Evolutionary conservation across 1,140 invertebrate species (phyloP), one percentile per base, ranked within the genome.

Genomic region (Ectropis grisescens): DNA sequence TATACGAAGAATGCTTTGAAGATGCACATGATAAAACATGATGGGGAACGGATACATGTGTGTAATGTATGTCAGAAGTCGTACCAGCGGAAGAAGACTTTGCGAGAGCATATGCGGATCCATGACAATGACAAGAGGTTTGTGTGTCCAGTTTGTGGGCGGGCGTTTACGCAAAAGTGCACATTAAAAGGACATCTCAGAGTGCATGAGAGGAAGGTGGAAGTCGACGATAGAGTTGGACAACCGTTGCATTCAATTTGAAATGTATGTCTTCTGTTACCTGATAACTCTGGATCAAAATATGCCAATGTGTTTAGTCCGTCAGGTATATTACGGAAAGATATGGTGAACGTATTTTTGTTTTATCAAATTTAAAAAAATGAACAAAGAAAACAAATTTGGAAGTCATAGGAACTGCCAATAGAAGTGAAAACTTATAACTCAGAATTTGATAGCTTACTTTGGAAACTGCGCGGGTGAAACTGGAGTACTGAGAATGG

Each of bases 11-110:
- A 72, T 30, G 69, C 61, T 2, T 35, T 94, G 2, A 93, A 92
- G 52, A 89, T 91, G 41, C 91, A 94, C 53, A 82, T 92, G 58
- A 82, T 91, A 13, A 92, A 90, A 8, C 92, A 94, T 50, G 88
- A 89, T 7, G 84, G 84, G 2, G 82, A 84, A 26, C 53, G 82
- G 34, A 76, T 71, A 26, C 76, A 78, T 14, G 38, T 47, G 0
- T 84, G 82, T 32, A 48, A 44, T 9, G 59, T 82, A 4, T 83
- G 82, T 35, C 57, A 71, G 19, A 79, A 81, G 47, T 66, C 69
- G 0, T 81, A 79, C 37, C 62, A 74, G 33, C 46, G 76, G 22
- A 64, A 66, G 33, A 85, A 87, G 23, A 82, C 86, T 11, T 41
- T 89, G 2, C 82, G 84, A 14, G 86, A 88, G 50, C 90, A 91